Percentiles rank a stretch among this genome's conserved stretches.
phyloP scores from a whole-genome alignment of 2,113 vertebrate genomes.

The Nasalis larvatus region DNA sequence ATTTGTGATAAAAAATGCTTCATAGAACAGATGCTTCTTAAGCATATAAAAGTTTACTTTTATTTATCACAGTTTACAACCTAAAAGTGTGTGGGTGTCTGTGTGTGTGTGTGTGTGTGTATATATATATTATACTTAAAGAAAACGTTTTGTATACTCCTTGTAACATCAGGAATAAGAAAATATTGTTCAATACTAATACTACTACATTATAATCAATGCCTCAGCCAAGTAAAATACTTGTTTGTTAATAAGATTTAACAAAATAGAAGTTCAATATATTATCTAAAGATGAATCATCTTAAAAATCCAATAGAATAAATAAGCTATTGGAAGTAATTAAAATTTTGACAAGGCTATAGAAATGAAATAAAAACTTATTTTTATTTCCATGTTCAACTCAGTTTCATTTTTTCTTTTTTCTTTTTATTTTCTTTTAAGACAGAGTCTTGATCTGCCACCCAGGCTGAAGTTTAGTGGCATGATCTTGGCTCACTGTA shows the following conservation, averaged over 20 bases:
- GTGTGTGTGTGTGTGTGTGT: not conserved
- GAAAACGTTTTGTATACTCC: not conserved
- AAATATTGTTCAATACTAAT: not conserved
- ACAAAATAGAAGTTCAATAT: not conserved
- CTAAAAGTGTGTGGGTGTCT: not conserved
- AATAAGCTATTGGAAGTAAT: not conserved
- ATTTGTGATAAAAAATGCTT: not conserved
- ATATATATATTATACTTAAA: not conserved
- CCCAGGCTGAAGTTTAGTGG: too few species aligned
- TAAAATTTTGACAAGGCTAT: not conserved
- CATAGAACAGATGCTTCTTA: not conserved
- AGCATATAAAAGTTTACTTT: not conserved
- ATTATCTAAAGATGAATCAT: not conserved
- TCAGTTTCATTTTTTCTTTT: not conserved
- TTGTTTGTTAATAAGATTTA: not conserved
- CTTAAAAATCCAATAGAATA: not conserved
- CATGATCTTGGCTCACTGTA: too few species aligned
- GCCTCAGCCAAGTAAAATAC: not conserved
- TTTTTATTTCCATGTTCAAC: not conserved
- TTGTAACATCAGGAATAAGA: not conserved
- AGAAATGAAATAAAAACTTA: not conserved
- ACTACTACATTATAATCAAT: not conserved
- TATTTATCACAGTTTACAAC: not conserved
- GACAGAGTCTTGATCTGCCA: too few species aligned
- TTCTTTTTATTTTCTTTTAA: too few species aligned